Conservation (phyloP, 1,140 invertebrate species). For the Agrypnia vestita region DNA sequence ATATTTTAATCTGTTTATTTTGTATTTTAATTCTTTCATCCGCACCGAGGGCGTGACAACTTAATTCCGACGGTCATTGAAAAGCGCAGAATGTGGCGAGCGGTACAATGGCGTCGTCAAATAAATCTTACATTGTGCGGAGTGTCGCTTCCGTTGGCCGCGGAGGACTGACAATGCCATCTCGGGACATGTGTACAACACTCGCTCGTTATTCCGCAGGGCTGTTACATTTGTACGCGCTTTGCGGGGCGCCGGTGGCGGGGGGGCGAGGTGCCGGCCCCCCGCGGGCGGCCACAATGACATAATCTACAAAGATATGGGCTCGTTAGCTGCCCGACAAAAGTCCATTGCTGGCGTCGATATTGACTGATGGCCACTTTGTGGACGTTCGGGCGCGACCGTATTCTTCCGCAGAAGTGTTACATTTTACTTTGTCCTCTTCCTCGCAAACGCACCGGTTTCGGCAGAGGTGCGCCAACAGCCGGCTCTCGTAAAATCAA, state of each 20-base stretch:
- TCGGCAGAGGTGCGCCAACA: conserved; percentile 2
- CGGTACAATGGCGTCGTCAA: not conserved
- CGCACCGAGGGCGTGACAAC: not conserved
- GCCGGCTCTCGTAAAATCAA: too few relatives aligned
- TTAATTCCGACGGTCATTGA: conserved; percentile 9
- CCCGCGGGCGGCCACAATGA: conserved; percentile 45
- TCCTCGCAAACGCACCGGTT: not conserved
- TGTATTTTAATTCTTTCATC: not conserved
- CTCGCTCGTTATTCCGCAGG: conserved; percentile 15
- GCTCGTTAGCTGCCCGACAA: conserved; percentile 57
- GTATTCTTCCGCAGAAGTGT: conserved; percentile 42
- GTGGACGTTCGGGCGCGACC: conserved; percentile 26
- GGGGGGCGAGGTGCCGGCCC: not conserved
- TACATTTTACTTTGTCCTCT: conserved; percentile 38
- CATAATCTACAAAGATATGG: conserved; percentile 57
- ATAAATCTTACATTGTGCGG: conserved; percentile 22
- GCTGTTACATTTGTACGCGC: conserved; percentile 14
- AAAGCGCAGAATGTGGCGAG: not conserved
- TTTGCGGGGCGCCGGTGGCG: not conserved
- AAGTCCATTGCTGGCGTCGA: conserved; percentile 33
- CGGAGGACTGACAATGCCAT: not conserved
- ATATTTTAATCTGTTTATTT: conserved; percentile 38
- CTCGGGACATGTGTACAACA: conserved; percentile 10
- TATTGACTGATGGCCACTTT: conserved; percentile 58
- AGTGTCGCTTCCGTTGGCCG: conserved; percentile 22